Evolutionary conservation across 64 coral and sea anemone genomes (phyloP).

Genomic region (Montipora capricornis): DNA sequence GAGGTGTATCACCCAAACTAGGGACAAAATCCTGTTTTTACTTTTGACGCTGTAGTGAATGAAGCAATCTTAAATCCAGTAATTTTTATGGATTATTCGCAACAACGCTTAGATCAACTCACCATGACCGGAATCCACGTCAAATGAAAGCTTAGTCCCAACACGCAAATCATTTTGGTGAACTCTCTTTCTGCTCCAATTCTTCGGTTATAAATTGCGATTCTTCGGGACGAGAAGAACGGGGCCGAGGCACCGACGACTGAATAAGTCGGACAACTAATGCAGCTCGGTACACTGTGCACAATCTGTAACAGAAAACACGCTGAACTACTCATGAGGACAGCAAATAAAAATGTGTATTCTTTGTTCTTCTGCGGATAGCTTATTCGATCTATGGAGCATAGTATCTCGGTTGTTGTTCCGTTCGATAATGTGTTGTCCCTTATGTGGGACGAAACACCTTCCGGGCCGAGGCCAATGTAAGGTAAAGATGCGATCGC

Average conservation of each 20-base stretch:
- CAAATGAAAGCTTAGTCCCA: constrained; percentile 71
- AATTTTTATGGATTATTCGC: too few species aligned
- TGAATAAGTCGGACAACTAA: constrained; percentile 20
- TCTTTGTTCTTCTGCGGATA: constrained; percentile 82
- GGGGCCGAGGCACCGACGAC: background rate
- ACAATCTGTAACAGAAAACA: constrained; percentile 81
- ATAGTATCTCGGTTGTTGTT: constrained; percentile 13
- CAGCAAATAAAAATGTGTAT: constrained; percentile 89
- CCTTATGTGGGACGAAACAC: background rate
- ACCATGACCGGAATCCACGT: constrained; percentile 95
- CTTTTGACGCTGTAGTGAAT: too few species aligned
- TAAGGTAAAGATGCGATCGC: constrained; percentile 90
- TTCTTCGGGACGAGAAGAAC: background rate
- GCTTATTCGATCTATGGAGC: constrained; percentile 86
- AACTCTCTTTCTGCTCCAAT: constrained; percentile 46
- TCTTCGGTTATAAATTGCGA: constrained; percentile 27
- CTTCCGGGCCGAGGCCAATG: constrained; percentile 86
- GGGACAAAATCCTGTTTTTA: too few species aligned
- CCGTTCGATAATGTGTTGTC: background rate
- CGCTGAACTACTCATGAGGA: constrained; percentile 84
- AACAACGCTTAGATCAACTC: constrained; percentile 3
- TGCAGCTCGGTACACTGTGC: constrained; percentile 79
- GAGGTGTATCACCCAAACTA: too few species aligned
- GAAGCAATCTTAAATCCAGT: too few species aligned
- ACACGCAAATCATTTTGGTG: constrained; percentile 77